Base-by-base conservation (phyloP, 2,888 invertebrate genomes). In the Hypomecis punctinalis region DNA sequence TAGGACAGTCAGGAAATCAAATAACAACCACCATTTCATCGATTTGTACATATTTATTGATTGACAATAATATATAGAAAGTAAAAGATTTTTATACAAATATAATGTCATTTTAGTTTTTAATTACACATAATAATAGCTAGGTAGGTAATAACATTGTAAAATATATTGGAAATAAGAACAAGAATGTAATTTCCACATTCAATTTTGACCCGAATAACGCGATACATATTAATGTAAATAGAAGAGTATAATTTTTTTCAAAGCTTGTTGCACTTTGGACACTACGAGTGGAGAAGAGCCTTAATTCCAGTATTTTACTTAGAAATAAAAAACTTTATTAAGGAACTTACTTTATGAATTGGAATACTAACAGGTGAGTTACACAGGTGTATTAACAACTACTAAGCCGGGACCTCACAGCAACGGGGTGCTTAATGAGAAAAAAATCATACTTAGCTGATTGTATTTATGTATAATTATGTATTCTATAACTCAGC, bases 11-110 rank as follows among this genome's bases (percentile, higher is more conserved):
- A 37, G 39, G 13, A 40, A 40, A 40, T 40, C 3, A 42, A 42
- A 42, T 40, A 40, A 52, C 13, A 52, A 52, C 5, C 33, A 5
- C 84, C 88, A 85, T 87, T 81, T 88, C 75, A 80, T 89, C 80
- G 80, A 80, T 91, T 91, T 91, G 90, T 91, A 91, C 91, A 91
- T 89, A 90, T 85, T 85, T 84, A 89, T 89, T 85, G 84, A 85
- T 85, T 85, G 89, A 88, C 85, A 89, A 86, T 88, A 81, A 85
- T 80, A 71, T 82, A 87, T 88, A 88, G 86, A 89, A 90, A 89
- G 88, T 89, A 89, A 89, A 89, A 87, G 85, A 85, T 88, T 90
- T 52, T 89, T 88, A 88, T 90, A 91, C 88, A 91, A 89, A 90
- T 90, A 89, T 89, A 89, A 89, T 90, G 89, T 90, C 85, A 90